Conservation (phyloP, 2,113 vertebrate species). For the Dromiciops gliroides region DNA sequence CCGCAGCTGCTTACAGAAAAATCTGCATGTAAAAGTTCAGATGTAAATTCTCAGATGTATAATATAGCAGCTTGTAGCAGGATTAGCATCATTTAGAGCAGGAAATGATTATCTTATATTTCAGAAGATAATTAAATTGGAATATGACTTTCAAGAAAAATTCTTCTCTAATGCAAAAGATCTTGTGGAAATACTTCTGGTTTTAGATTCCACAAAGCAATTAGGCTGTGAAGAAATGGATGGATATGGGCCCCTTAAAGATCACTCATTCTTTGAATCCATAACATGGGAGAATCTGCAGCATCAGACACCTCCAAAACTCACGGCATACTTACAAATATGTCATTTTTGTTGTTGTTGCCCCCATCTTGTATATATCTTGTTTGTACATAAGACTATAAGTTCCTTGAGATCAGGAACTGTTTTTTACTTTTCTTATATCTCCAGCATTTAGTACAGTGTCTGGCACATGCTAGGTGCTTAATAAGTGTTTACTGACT, state of each 20-base stretch:
- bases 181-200: too few relatives aligned
- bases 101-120: too few relatives aligned
- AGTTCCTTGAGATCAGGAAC: not conserved
- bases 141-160: too few relatives aligned
- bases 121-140: too few relatives aligned
- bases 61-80: too few relatives aligned
- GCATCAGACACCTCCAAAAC: slow-evolving; percentile 95
- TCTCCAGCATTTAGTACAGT: not conserved
- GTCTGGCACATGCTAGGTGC: not conserved
- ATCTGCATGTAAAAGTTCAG: too few relatives aligned
- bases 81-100: too few relatives aligned
- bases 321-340: slow-evolving; percentile 96
- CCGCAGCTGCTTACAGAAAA: too few relatives aligned
- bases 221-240: slow-evolving; percentile 98
- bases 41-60: too few relatives aligned
- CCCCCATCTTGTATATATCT: not conserved
- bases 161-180: too few relatives aligned
- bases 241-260: slow-evolving; percentile 92
- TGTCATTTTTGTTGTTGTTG: too few relatives aligned
- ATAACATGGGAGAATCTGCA: slow-evolving; percentile 95
- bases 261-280: slow-evolving; percentile 95
- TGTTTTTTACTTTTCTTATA: not conserved
- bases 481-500: not conserved
- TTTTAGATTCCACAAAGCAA: slow-evolving; percentile 94
- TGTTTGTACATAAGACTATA: not conserved